Base-by-base conservation (phyloP, 35 echinoderm and acorn worm genomes). In the Ophioderma brevispina region DNA sequence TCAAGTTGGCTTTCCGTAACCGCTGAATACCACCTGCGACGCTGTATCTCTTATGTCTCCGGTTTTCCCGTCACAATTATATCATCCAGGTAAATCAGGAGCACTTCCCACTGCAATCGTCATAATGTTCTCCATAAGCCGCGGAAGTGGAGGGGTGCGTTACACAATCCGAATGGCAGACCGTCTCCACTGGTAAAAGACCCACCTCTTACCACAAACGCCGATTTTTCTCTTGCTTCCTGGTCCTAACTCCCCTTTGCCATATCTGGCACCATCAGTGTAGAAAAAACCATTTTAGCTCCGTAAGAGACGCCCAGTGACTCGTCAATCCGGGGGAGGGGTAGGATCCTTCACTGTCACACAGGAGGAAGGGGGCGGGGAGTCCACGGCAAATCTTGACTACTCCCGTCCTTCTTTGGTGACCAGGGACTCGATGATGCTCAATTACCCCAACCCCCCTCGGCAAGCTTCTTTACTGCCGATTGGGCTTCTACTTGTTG, bases 101-200 rank as follows among this genome's bases (percentile, higher is more conserved):
- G 80, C 8, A 81, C 38, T 35, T 96, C 79, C 94, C 91, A 93
- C 38, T 92, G 91, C 8, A 93, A 75, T 5, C 94, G 41, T 77
- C 31, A 92, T 25, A 2, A 93, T 43, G 0, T 75, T 85, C 33
- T 96, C 90, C 90, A 92, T 96, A 0, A 92, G 78, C 39, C 90
- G 52, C n/a, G 82, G 79, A 40, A 90, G 82, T 19, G 80, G 63
- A 1, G 88, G 32, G 88, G 79, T 1, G 88, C 88, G 75, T 90
- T 90, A 32, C 88, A 90, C 31, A 90, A 84, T n/a, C 88, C 88
- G 37, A 90, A 90, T 1, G 80, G 78, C 88, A 90, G 78, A 1
- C n/a, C n/a, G n/a, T n/a, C n/a, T n/a, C n/a, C n/a, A n/a, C n/a
- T n/a, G n/a, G n/a, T n/a, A n/a, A n/a, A n/a, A n/a, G n/a, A 88